Conservation (phyloP, 2,888 invertebrate species). For the Phlogophora meticulosa region DNA sequence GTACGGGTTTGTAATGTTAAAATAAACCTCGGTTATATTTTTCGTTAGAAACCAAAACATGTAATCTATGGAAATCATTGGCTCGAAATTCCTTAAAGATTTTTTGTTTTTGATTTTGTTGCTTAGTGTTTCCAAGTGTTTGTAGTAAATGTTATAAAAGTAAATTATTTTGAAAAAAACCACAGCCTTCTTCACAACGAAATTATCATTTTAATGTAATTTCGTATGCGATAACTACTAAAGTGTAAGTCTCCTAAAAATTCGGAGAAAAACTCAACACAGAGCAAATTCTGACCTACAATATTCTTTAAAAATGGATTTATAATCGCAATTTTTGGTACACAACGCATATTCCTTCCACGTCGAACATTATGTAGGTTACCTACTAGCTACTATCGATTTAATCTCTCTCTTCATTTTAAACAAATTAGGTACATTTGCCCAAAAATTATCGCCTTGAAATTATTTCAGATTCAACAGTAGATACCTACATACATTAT, state of each 20-base stretch:
- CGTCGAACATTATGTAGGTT: slow-evolving; percentile 26
- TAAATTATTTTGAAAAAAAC: no score
- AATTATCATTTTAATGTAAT: no score
- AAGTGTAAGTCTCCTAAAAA: no score
- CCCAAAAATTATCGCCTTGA: slow-evolving; percentile 50
- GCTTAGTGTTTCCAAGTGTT: neutral
- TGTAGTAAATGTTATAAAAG: neutral
- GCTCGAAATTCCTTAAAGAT: neutral
- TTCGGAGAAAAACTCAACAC: no score
- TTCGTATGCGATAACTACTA: no score
- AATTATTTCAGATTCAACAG: slow-evolving; percentile 49
- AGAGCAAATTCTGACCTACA: no score
- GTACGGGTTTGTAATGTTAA: slow-evolving; percentile 53
- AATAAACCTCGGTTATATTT: slow-evolving; percentile 17
- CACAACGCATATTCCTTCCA: slow-evolving; percentile 1
- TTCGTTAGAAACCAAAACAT: slow-evolving; percentile 11
- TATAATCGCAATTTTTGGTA: no score
- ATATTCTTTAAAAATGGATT: no score
- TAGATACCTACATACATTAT: slow-evolving; percentile 17
- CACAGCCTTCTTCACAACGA: no score
- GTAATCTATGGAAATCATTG: neutral
- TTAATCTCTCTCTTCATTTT: slow-evolving; percentile 39
- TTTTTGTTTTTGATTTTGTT: neutral
- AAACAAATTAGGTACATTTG: slow-evolving; percentile 43
- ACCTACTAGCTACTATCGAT: slow-evolving; percentile 34